Base-by-base conservation (phyloP, 1,140 invertebrate genomes). In the Lysiphlebus fabarum region DNA sequence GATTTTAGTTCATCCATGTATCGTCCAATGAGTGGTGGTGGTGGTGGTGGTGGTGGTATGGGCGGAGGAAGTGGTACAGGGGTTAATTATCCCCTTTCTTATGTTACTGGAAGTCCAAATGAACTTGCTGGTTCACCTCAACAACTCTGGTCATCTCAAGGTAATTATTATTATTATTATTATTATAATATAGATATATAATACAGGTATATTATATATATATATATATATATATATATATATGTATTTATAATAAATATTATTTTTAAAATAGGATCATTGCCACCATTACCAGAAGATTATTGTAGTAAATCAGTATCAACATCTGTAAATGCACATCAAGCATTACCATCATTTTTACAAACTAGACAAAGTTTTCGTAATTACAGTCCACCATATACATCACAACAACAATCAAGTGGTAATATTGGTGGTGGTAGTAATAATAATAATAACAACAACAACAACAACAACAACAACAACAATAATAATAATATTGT, bases 331-430 rank as follows among this genome's bases (percentile, higher is more conserved):
- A 70, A 68, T 11, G 63, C 63, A 34, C 72, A 76, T 51, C 74
- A 76, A 55, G 65, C 62, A 1, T 37, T 78, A 43, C 75, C 76
- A 0, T 71, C 68, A 0, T 78, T 78, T 40, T 72, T 71, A 6
- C 73, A 70, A n/a, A 62, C 73, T 1, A 66, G 68, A 4, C 7
- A 64, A 0, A 65, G 58, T 43, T 70, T 70, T 6, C 67, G 73
- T 6, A 66, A 64, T 5, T 78, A 71, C 54, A 72, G 69, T 43
- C 71, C 74, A 26, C 62, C 72, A 0, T 77, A 75, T 9, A 9
- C 68, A 5, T 64, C 69, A 1, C 75, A 73, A 41, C 70, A 73
- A 41, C 70, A 66, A 33, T 58, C 56, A 11, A 62, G 42, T 1
- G 49, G 9, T 0, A 40, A 40, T 12, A 34, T 38, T 5, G 45